Percentiles rank a stretch among this genome's conserved stretches.
These are phyloP conservation scores for Colius striatus DNA, from an alignment of 2,113 vertebrate species.

Conservation along the genomic window DNA sequence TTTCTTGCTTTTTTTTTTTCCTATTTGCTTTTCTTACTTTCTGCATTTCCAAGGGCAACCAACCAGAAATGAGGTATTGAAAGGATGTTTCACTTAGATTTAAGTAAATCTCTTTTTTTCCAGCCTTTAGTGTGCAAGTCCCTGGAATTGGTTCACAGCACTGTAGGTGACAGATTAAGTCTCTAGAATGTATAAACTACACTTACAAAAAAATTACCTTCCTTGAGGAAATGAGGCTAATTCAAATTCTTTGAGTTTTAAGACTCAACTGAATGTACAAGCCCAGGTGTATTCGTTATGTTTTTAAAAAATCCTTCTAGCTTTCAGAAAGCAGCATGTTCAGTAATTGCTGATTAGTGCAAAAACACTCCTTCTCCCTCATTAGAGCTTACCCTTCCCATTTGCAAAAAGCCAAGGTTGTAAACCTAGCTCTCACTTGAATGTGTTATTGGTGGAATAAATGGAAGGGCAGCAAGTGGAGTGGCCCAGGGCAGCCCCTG, in stretches of 20 bases:
- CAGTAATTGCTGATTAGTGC: slow-evolving; percentile 2
- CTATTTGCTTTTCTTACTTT: background rate
- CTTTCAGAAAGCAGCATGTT: background rate
- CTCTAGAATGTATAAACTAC: background rate
- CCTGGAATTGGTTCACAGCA: background rate
- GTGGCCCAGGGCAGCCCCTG: accelerated
- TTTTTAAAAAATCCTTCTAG: background rate
- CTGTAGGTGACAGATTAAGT: slow-evolving; percentile 22
- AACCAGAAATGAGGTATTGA: background rate
- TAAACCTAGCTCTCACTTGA: background rate
- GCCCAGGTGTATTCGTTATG: slow-evolving; percentile 10
- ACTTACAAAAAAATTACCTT: background rate
- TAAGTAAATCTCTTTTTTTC: background rate
- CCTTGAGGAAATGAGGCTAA: background rate
- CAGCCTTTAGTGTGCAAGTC: background rate
- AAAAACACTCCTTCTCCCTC: slow-evolving; percentile 12
- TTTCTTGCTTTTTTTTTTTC: background rate
- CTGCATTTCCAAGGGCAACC: background rate
- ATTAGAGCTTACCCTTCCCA: background rate
- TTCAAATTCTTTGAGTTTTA: slow-evolving; percentile 13
- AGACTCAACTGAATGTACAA: background rate
- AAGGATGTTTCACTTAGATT: background rate
- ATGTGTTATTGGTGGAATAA: background rate
- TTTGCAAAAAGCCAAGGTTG: background rate
- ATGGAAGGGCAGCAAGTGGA: background rate